phyloP scores from a whole-genome alignment of 1,140 invertebrate species.

The Drosophila teissieri region DNA sequence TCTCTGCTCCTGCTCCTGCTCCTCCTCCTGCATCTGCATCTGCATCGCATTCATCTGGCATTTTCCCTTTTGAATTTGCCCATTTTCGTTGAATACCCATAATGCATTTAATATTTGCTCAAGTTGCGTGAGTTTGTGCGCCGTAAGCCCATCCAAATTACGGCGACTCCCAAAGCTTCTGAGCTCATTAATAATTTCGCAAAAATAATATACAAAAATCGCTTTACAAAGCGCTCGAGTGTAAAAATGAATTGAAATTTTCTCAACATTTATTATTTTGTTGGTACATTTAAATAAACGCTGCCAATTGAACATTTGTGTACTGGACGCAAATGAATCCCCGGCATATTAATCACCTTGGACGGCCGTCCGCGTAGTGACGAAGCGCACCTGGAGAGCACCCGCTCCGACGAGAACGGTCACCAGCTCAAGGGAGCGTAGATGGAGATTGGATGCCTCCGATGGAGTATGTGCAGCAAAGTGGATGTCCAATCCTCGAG shows the following conservation, averaged over 20 bases:
- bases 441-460: no score
- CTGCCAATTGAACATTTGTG: slow-evolving; percentile 1
- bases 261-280: slow-evolving; percentile 13
- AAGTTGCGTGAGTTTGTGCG: slow-evolving; percentile 15
- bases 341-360: neutral
- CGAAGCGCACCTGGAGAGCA: no score
- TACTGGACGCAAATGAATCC: neutral
- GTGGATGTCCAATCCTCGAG: no score
- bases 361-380: no score
- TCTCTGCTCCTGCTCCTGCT: neutral
- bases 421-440: no score
- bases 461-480: no score
- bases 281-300: slow-evolving; percentile 20
- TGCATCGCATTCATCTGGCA: neutral
- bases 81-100: slow-evolving; percentile 33
- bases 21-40: neutral
- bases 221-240: slow-evolving; percentile 11
- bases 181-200: slow-evolving; percentile 34
- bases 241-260: slow-evolving; percentile 17
- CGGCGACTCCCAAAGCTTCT: slow-evolving; percentile 30
- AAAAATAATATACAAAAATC: neutral
- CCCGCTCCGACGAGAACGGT: no score
- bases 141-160: slow-evolving; percentile 9
- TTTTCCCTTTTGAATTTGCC: slow-evolving; percentile 22
- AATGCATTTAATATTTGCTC: slow-evolving; percentile 73